phyloP scores from a whole-genome alignment of 2,888 invertebrate species.

The Notodonta ziczac region DNA sequence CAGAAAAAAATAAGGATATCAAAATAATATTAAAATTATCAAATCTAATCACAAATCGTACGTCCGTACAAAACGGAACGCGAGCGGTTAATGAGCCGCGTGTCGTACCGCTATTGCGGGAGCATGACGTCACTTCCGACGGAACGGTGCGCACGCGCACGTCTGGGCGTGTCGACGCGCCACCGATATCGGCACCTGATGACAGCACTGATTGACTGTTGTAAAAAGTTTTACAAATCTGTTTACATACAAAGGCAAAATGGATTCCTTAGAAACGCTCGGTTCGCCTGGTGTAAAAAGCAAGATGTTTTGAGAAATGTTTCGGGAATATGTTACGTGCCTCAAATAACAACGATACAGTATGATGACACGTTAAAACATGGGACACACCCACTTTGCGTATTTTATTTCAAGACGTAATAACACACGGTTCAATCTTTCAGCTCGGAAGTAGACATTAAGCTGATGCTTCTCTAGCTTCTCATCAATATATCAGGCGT shows the following conservation, averaged over 20 bases:
- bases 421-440: no score
- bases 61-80: conserved; percentile 43
- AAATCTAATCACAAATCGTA: conserved; percentile 23
- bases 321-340: not conserved
- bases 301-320: conserved; percentile 17
- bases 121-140: conserved; percentile 57
- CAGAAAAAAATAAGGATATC: no score
- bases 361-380: not conserved
- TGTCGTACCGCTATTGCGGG: conserved; percentile 49
- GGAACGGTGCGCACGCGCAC: conserved; percentile 51
- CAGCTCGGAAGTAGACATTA: no score
- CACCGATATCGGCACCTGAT: conserved; percentile 43
- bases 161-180: conserved; percentile 33
- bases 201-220: conserved; percentile 30
- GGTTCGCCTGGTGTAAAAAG: not conserved
- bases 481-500: no score
- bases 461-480: no score
- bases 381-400: not conserved
- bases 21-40: not conserved
- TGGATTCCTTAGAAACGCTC: conserved; percentile 4
- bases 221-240: conserved; percentile 28
- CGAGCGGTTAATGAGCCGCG: conserved; percentile 48
- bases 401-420: not conserved
- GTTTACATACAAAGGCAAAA: conserved; percentile 35
- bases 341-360: not conserved